These are phyloP conservation scores for Rhingia rostrata DNA, from an alignment of 2,888 invertebrate species.

Conservation along the genomic window DNA sequence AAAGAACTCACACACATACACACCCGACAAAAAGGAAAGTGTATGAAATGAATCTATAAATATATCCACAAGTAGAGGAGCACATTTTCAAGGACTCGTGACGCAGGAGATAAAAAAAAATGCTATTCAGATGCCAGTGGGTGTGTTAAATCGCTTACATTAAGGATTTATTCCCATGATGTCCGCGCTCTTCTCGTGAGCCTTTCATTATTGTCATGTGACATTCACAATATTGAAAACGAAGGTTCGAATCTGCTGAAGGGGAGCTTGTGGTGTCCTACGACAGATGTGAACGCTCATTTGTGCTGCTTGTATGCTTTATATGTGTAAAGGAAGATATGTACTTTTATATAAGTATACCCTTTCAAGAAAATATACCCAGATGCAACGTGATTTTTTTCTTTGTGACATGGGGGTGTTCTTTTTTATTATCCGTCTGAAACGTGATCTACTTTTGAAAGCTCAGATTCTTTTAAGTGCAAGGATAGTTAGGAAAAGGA, in stretches of 20 bases:
- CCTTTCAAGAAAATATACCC: slow-evolving; percentile 3
- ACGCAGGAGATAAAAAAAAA: slow-evolving; percentile 13
- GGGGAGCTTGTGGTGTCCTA: slow-evolving; percentile 20
- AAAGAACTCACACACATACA: neutral
- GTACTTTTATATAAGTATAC: neutral
- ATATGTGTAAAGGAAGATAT: neutral
- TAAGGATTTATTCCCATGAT: slow-evolving; percentile 18
- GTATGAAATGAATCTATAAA: slow-evolving; percentile 15
- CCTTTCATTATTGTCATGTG: slow-evolving; percentile 53
- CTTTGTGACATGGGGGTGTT: neutral
- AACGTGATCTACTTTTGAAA: slow-evolving; percentile 21
- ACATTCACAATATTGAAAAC: slow-evolving; percentile 59
- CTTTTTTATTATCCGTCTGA: slow-evolving; percentile 4
- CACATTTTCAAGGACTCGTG: slow-evolving; percentile 57
- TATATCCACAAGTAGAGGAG: slow-evolving; percentile 3
- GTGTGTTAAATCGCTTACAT: slow-evolving; percentile 54
- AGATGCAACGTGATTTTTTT: slow-evolving; percentile 19
- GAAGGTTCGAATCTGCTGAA: slow-evolving; percentile 15
- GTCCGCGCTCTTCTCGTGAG: neutral
- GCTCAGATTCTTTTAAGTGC: neutral
- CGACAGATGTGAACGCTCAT: slow-evolving; percentile 56
- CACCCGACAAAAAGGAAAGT: slow-evolving; percentile 1
- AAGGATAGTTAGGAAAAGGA: neutral
- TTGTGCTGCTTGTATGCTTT: slow-evolving; percentile 11
- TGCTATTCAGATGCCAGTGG: slow-evolving; percentile 8